Evolutionary conservation across 2,888 invertebrate species (phyloP), one percentile per base, ranked within the genome.

Genomic region (Eupithecia subfuscata): DNA sequence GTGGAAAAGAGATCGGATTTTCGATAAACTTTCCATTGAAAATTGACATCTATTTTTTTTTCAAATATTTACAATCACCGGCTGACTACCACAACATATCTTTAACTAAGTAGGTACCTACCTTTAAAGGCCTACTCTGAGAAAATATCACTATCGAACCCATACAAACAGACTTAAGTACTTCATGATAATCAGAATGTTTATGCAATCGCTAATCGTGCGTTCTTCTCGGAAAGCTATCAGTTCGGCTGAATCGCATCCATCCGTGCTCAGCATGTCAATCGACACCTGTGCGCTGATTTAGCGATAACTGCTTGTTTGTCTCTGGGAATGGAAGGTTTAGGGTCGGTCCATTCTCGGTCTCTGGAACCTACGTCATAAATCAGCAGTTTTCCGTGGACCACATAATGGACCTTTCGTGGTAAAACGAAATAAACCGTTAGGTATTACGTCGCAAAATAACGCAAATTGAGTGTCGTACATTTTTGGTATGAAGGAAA

Each of bases 201-300:
- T 78, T 78, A 78, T 74, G 71, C 72, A 75, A 71, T 74, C 70
- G 30, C 56, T 77, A 69, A 79, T 79, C 77, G 72, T 30, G 70
- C 70, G 70, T 74, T 60, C 65, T 79, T 80, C 80, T 80, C 75
- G 65, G 79, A 76, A 79, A 74, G 78, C 74, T 74, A 80, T 80
- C 80, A 73, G 75, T 69, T 69, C 52, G 64, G 68, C 71, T 71
- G 70, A 75, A 79, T 80, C 79, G 77, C 73, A 76, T 79, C 73
- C 68, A 63, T 65, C 69, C 63, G 78, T 68, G 74, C 68, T 5
- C 52, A 65, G 80, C 75, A 79, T 79, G 45, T 71, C 73, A 78
- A 80, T 77, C 63, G 48, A 71, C 80, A 79, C 75, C 78, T 80
- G 80, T 63, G 65, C 52, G 52, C 60, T 48, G 73, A 73, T 76